These are phyloP conservation scores for Rhagophthalmus giganteus DNA, from an alignment of 2,888 invertebrate genomes.

Conservation along the genomic window DNA sequence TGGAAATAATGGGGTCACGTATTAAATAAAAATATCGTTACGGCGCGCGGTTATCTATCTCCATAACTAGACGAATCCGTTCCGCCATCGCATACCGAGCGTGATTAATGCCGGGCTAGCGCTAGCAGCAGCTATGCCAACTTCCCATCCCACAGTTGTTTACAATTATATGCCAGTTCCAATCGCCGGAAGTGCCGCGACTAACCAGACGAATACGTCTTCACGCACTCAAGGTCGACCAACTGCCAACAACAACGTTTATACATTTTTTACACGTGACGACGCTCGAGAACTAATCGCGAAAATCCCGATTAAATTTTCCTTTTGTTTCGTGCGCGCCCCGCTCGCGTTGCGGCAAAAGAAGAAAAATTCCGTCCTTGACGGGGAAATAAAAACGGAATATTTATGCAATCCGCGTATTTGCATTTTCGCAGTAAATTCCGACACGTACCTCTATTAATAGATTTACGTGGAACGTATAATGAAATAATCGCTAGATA, in stretches of 20 bases:
- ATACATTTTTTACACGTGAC: constrained; percentile 5
- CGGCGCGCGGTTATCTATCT: constrained; percentile 26
- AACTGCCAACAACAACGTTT: no score
- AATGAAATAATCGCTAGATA: no score
- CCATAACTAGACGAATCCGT: constrained; percentile 31
- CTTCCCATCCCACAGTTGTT: constrained; percentile 42
- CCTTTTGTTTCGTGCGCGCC: no score
- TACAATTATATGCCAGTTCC: constrained; percentile 36
- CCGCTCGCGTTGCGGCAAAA: no score
- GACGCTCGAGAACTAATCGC: no score
- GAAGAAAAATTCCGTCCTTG: no score
- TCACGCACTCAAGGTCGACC: constrained; percentile 40
- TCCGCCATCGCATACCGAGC: constrained; percentile 37
- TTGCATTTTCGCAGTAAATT: no score
- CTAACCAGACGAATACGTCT: constrained; percentile 31
- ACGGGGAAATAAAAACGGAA: no score
- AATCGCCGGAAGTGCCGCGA: constrained; percentile 32
- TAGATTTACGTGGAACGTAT: no score
- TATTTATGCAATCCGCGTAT: no score
- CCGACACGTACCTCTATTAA: no score
- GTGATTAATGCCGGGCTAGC: constrained; percentile 33
- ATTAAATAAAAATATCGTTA: constrained; percentile 23
- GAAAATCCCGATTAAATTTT: no score
- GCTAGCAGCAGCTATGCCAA: constrained; percentile 28
- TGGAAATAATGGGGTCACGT: constrained; percentile 37